Conservation (phyloP, 2,888 invertebrate genomes). For the Aproaerema taeniolella region DNA sequence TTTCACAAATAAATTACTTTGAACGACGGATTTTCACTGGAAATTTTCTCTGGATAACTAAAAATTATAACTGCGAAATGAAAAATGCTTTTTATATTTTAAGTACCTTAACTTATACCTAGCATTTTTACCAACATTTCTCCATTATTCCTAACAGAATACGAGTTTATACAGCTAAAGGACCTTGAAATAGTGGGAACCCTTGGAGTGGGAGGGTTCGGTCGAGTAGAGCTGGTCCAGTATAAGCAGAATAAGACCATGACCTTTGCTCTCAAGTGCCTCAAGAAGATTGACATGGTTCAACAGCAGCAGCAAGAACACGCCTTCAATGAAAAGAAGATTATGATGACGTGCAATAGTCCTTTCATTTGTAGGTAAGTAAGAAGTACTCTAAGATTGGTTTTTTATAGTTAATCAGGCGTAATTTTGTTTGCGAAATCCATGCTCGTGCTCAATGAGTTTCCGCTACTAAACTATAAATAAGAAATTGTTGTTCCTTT, state of each 20-base stretch:
- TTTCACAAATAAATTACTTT: too few relatives aligned
- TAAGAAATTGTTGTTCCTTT: too few relatives aligned
- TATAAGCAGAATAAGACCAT: slow-evolving; percentile 73
- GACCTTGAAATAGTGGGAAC: slow-evolving; percentile 91
- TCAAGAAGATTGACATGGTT: slow-evolving; percentile 93
- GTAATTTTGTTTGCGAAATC: too few relatives aligned
- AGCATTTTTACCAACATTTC: background rate
- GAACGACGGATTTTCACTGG: too few relatives aligned
- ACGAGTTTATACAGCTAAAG: slow-evolving; percentile 82
- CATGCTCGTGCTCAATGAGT: too few relatives aligned
- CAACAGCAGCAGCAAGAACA: slow-evolving; percentile 93
- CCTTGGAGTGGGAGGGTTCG: slow-evolving; percentile 95
- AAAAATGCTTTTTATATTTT: too few relatives aligned
- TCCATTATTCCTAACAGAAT: slow-evolving; percentile 54
- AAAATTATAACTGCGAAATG: too few relatives aligned
- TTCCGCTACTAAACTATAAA: too few relatives aligned
- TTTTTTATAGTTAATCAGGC: too few relatives aligned
- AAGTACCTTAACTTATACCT: background rate
- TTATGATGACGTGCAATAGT: slow-evolving; percentile 87
- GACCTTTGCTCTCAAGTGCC: slow-evolving; percentile 90
- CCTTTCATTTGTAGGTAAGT: slow-evolving; percentile 87
- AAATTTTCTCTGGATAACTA: too few relatives aligned
- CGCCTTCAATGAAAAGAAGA: slow-evolving; percentile 91
- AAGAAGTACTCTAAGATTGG: too few relatives aligned
- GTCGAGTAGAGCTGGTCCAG: slow-evolving; percentile 88